Conservation (phyloP, 2,888 invertebrate species). For the Pammene fasciana region DNA sequence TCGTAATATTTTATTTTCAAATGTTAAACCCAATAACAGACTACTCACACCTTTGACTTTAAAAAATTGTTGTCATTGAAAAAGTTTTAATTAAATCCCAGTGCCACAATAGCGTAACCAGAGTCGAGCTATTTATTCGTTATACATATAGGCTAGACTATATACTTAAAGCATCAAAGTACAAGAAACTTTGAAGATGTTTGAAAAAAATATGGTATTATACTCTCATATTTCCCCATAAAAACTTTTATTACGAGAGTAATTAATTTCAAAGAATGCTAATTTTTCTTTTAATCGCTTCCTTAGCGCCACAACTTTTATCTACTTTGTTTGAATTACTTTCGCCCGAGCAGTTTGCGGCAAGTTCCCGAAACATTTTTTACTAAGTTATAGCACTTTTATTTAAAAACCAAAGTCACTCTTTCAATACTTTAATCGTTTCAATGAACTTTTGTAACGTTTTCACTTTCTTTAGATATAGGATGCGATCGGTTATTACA, state of each 20-base stretch:
- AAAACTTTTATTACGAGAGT: slow-evolving; percentile 77
- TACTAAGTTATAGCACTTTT: slow-evolving; percentile 59
- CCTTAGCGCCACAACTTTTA: slow-evolving; percentile 79
- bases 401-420: slow-evolving; percentile 54
- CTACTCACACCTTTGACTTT: no score
- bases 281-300: slow-evolving; percentile 82
- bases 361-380: slow-evolving; percentile 66
- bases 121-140: neutral
- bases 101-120: no score
- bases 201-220: slow-evolving; percentile 60
- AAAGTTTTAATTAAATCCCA: no score
- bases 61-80: no score
- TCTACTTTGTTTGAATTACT: slow-evolving; percentile 82
- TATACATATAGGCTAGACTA: neutral
- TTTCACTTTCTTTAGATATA: slow-evolving; percentile 4
- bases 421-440: slow-evolving; percentile 16
- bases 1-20: no score
- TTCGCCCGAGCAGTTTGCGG: slow-evolving; percentile 70
- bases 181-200: slow-evolving; percentile 4
- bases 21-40: no score
- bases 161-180: neutral
- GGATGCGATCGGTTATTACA: neutral
- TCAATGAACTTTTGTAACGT: slow-evolving; percentile 14
- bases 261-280: slow-evolving; percentile 82
- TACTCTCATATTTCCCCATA: slow-evolving; percentile 63